A percentile compares a stretch with the other conserved stretches of the same genome.
phyloP scores from a whole-genome alignment of 2,888 invertebrate genomes.

The Eupithecia subfuscata region DNA sequence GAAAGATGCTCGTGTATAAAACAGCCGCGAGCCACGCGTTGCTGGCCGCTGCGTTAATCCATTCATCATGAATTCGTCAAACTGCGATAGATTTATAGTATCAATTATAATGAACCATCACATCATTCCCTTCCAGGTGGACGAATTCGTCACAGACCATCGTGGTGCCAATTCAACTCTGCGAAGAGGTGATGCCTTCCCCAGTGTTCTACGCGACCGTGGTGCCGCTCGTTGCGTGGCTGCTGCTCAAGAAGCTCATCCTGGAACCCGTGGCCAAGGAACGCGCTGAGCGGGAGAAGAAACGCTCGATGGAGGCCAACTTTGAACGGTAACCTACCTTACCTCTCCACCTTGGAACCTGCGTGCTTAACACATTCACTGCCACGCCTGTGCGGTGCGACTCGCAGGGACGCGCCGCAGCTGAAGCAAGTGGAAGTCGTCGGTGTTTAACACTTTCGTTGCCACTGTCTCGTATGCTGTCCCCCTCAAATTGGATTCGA shows the following conservation, averaged over 20 bases:
- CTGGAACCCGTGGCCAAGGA: constrained; percentile 93
- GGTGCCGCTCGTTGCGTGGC: constrained; percentile 92
- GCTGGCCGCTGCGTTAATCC: too few species aligned
- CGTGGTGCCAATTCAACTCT: constrained; percentile 94
- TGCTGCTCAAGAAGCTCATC: constrained; percentile 91
- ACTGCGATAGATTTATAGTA: not conserved
- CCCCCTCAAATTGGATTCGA: too few species aligned
- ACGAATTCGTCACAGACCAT: constrained; percentile 94
- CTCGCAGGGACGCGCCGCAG: not conserved
- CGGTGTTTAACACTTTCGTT: too few species aligned
- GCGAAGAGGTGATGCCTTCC: constrained; percentile 94
- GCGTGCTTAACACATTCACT: not conserved
- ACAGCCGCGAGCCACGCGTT: too few species aligned
- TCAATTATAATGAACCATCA: not conserved
- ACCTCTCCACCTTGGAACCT: not conserved
- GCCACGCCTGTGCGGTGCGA: too few species aligned
- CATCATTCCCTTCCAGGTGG: constrained; percentile 81
- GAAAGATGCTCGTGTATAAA: too few species aligned
- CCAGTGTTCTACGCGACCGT: constrained; percentile 97
- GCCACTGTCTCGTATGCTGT: too few species aligned
- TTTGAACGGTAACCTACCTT: constrained; percentile 82
- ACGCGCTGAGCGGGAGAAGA: constrained; percentile 90
- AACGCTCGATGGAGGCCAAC: constrained; percentile 92
- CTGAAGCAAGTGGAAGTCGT: too few species aligned
- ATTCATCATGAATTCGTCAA: too few species aligned